Base-by-base conservation (phyloP, 2,888 invertebrate genomes). In the Troides aeacus region DNA sequence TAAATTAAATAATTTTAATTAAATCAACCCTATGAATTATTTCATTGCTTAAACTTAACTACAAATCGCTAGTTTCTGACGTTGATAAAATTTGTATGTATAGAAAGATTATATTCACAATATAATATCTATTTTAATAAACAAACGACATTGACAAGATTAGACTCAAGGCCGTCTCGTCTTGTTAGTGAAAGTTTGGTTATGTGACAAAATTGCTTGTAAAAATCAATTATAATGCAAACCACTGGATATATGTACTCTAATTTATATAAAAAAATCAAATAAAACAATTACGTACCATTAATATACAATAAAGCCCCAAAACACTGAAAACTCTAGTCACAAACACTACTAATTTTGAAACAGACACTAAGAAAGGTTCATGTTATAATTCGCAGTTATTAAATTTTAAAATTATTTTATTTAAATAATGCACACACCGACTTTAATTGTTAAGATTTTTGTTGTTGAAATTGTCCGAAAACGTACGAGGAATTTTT, bases 101-200 rank as follows among this genome's bases (percentile, higher is more conserved):
- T 10, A 58, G 23, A 2, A 58, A 58, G 7, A 53, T 53, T 65
- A 72, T 67, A 72, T 74, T 71, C 72, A 77, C 77, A 71, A 78
- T 62, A 64, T 59, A 56, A 64, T 71, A 66, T 64, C 64, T 76
- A 81, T 84, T 84, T 86, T 85, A 86, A 87, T 87, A 88, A 85
- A 84, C 83, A 84, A 83, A 84, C 80, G 89, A 88, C 90, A 90
- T 89, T 91, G 89, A 88, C 89, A 86, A 90, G 89, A 92, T 91
- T 92, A 91, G 89, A 90, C 83, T 90, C 92, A 92, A 92, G 92
- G 92, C 87, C 91, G 89, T 86, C 87, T 88, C 80, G 87, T 84
- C 83, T 84, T 79, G 79, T 76, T 79, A 81, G 84, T 79, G 82
- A 87, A 90, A 87, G 89, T 90, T 85, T 81, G 90, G 90, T 91